These are phyloP conservation scores for Delphinus delphis DNA, from an alignment of 2,113 vertebrate genomes.

Conservation along the genomic window DNA sequence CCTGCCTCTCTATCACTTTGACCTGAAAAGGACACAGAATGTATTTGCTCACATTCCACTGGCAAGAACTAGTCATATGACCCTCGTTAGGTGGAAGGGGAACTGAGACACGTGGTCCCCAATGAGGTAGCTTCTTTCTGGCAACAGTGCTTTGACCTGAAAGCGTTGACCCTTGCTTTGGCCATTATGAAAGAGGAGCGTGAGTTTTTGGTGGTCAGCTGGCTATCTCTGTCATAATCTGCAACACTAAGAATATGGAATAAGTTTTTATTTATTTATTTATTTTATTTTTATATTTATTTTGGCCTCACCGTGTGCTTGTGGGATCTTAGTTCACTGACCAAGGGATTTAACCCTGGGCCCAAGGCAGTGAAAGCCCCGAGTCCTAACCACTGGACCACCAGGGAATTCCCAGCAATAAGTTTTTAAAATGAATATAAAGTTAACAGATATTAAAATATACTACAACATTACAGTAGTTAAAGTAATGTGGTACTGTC, in stretches of 20 bases:
- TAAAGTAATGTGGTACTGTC: neutral
- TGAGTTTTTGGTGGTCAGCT: neutral
- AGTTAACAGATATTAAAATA: neutral
- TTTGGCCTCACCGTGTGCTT: neutral
- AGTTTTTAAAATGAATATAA: neutral
- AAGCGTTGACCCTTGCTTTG: neutral
- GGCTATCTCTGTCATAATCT: neutral
- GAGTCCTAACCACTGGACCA: neutral
- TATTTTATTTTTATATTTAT: neutral
- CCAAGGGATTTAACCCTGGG: neutral
- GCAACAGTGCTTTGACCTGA: neutral
- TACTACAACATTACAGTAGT: neutral
- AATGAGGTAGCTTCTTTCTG: neutral
- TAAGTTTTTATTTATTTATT: neutral
- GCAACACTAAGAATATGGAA: neutral
- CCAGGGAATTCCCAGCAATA: neutral
- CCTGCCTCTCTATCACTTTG: neutral
- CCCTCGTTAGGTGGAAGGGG: neutral
- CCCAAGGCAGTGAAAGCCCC: neutral
- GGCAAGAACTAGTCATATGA: neutral
- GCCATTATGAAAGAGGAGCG: neutral
- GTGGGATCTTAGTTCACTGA: neutral
- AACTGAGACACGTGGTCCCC: neutral
- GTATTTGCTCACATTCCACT: neutral
- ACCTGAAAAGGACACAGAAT: neutral